Base-by-base conservation (phyloP, 2,888 invertebrate genomes). In the Troides helena region DNA sequence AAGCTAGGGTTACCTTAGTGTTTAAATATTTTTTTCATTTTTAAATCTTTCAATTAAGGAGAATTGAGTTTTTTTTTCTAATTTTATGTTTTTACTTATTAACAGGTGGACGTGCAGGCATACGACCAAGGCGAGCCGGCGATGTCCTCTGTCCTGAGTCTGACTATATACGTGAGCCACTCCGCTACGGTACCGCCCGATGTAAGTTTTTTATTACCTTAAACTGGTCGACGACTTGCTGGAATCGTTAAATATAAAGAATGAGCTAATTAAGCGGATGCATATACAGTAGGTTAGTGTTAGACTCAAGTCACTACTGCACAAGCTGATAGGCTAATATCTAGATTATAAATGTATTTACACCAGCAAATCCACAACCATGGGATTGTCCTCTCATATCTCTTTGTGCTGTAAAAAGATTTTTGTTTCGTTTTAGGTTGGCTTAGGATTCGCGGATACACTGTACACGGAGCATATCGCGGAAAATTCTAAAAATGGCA, bases 51-150 rank as follows among this genome's bases (percentile, higher is more conserved):
- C 8, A 10, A 39, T 7, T 8, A 39, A 39, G 8, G 39, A 39
- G 0, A 39, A 39, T 39, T 39, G 7, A 39, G 39, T 39, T 39
- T 50, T 50, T 50, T 17, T 50, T 12, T 50, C 5, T 5, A 50
- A 7, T 53, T 53, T 8, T 5, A 5, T n/a, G 18, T 6, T 53
- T 53, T n/a, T 46, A 1, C 12, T 53, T 53, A 4, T 18, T 18
- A n/a, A 53, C n/a, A 96, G 96, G 94, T 98, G 73, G 97, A 97
- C 78, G 95, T 98, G 0, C 94, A 96, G 79, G 98, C 97, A 0
- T 96, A 96, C 79, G 98, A 98, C 80, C 94, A 97, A 82, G 98
- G 97, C 0, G 97, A 96, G 60, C 98, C 97, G 0, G 96, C 96
- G 77, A 92, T 98, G 77, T 96, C 96, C 0, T 96, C 97, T 0